Evolutionary conservation across 2,888 invertebrate species (phyloP).

Genomic region (Aquatica leii): DNA sequence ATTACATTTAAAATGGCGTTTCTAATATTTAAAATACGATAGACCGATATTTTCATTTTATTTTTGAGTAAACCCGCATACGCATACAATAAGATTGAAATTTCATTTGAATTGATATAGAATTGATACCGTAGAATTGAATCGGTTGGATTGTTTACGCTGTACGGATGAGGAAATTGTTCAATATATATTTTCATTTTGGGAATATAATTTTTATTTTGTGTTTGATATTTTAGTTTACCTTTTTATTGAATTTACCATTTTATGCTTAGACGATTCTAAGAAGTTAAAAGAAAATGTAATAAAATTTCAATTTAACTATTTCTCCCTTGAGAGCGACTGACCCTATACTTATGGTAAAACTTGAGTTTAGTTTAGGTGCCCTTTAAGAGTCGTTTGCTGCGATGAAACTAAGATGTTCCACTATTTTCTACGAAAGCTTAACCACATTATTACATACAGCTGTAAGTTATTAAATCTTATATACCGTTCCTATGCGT

Average conservation of each 20-base stretch:
- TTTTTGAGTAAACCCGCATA: conserved; percentile 7
- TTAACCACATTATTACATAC: too few species aligned
- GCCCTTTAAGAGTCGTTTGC: conserved; percentile 17
- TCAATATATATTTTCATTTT: conserved; percentile 21
- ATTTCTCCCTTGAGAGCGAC: conserved; percentile 38
- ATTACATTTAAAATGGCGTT: neutral
- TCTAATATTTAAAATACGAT: neutral
- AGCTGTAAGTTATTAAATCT: too few species aligned
- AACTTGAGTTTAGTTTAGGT: conserved; percentile 32
- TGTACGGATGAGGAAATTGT: conserved; percentile 16
- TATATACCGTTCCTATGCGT: too few species aligned
- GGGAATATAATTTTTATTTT: neutral
- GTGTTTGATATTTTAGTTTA: conserved; percentile 8
- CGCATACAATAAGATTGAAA: conserved; percentile 18
- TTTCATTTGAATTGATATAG: conserved; percentile 26
- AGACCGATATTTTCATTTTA: conserved; percentile 7
- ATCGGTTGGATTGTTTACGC: conserved; percentile 23
- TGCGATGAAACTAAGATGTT: neutral
- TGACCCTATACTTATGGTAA: conserved; percentile 39
- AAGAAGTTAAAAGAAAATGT: conserved; percentile 13
- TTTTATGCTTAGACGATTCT: conserved; percentile 4
- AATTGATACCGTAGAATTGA: conserved; percentile 27
- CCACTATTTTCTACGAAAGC: too few species aligned
- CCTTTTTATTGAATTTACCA: conserved; percentile 1
- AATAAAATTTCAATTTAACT: conserved; percentile 41